A percentile compares a stretch with the other conserved stretches of the same genome.
Conservation (phyloP, 2,888 invertebrate species). For the Sinhomidia bicolor region DNA sequence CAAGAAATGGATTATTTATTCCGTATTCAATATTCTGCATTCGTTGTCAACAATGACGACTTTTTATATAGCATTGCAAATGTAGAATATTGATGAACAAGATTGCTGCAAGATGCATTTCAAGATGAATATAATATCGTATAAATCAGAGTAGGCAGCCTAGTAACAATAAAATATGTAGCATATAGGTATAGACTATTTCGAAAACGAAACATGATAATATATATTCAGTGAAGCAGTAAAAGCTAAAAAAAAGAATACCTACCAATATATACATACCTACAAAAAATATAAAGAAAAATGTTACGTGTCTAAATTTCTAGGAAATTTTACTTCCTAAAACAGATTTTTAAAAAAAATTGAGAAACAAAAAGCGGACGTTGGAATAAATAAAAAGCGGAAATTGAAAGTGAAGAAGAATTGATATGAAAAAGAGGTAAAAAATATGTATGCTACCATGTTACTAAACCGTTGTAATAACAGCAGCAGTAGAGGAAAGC, state of each 20-base stretch:
- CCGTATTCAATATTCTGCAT: neutral
- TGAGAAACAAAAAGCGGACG: too few species aligned
- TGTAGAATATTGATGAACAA: neutral
- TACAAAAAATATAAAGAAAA: too few species aligned
- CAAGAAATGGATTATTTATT: conserved; percentile 22
- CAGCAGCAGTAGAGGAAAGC: neutral
- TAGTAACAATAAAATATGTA: too few species aligned
- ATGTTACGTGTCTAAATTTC: too few species aligned
- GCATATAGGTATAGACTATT: too few species aligned
- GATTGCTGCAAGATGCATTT: neutral
- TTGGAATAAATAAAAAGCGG: too few species aligned
- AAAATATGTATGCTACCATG: neutral
- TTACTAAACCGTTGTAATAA: neutral
- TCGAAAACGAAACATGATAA: conserved; percentile 7
- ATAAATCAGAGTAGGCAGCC: too few species aligned
- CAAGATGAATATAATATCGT: neutral
- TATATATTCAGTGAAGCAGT: neutral
- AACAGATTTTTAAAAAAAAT: too few species aligned
- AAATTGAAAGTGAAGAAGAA: too few species aligned
- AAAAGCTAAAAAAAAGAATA: neutral
- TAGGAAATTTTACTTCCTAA: too few species aligned
- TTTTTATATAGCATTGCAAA: neutral
- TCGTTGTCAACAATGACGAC: neutral
- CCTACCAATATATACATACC: too few species aligned
- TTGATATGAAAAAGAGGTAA: too few species aligned